Evolutionary conservation across 2,113 vertebrate species (phyloP), one percentile per base, ranked within the genome.

Genomic region (Bubo bubo): DNA sequence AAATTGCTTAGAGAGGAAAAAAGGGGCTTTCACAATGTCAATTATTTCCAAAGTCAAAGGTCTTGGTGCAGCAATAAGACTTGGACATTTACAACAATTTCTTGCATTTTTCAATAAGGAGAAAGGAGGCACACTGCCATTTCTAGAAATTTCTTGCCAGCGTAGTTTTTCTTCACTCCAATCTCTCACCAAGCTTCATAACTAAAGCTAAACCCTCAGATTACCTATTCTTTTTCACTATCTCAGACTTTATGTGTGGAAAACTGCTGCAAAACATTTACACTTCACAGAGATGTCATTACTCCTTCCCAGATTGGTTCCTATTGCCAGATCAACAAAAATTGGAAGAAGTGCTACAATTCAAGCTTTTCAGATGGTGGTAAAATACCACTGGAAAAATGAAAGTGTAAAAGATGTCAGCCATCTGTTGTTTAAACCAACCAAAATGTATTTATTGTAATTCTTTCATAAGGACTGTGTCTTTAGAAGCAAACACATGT

Each of bases 361-460:
- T 98, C 66, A 93, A 55, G 53, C 34, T 97, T 97, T 95, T 96
- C 91, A 94, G 66, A 77, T 71, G 70, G 95, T 81, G 79, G 70
- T 63, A 96, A 96, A 97, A 97, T 95, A 98, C 84, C 96, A 93
- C 79, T 88, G 6, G 90, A 97, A 94, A 92, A 97, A 86, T 13
- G 30, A 62, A 97, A 95, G 70, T 66, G 24, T 85, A 77, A 92
- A 98, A 97, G 88, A 97, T 97, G 88, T 83, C 58, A 95, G 56
- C 95, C 97, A 97, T 98, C 97, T 98, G 98, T 96, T 98, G 87
- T 98, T 98, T 97, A 95, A 97, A 96, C 74, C 88, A 96, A 95
- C 59, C 88, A 95, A 97, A 95, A 74, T 91, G 49, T 97, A 97
- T 97, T 97, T 98, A 98, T 88, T 96, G 49, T 95, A 94, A 96